Percentiles rank a stretch among this genome's conserved stretches.
phyloP scores from a whole-genome alignment of 2,113 vertebrate species.

The Ceyx margarethae region DNA sequence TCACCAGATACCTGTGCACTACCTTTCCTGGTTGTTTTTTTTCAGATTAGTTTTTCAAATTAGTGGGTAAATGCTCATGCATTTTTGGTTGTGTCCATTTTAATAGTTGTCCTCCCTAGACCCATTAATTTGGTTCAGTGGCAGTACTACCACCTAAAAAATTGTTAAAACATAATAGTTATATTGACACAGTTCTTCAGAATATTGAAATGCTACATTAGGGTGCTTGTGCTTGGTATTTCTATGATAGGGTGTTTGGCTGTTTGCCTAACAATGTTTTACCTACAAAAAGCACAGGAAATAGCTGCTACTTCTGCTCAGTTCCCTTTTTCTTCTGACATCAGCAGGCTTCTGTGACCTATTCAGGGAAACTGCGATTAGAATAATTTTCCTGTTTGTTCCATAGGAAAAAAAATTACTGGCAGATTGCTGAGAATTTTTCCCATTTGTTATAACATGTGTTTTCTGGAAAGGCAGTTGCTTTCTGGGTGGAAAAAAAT shows the following conservation, averaged over 20 bases:
- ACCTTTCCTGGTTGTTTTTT: not conserved
- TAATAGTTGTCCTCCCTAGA: not conserved
- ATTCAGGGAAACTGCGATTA: not conserved
- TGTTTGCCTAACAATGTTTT: not conserved
- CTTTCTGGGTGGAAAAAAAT: not conserved
- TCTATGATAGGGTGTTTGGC: not conserved
- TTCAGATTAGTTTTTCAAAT: not conserved
- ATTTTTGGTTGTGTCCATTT: not conserved
- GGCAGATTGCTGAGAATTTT: not conserved
- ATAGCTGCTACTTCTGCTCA: not conserved
- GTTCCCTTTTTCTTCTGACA: not conserved
- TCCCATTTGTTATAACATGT: not conserved
- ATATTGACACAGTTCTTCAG: not conserved
- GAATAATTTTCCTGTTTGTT: not conserved
- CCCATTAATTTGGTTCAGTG: not conserved
- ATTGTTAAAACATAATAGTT: not conserved
- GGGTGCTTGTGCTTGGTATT: not conserved
- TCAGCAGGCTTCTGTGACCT: not conserved
- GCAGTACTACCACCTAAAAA: not conserved
- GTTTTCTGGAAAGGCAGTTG: not conserved
- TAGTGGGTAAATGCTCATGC: not conserved
- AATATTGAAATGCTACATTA: not conserved
- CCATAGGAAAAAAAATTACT: not conserved
- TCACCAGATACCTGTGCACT: not conserved
- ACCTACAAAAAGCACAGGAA: not conserved